Conservation (phyloP, 2,888 invertebrate genomes). For the Julus scanicus region DNA sequence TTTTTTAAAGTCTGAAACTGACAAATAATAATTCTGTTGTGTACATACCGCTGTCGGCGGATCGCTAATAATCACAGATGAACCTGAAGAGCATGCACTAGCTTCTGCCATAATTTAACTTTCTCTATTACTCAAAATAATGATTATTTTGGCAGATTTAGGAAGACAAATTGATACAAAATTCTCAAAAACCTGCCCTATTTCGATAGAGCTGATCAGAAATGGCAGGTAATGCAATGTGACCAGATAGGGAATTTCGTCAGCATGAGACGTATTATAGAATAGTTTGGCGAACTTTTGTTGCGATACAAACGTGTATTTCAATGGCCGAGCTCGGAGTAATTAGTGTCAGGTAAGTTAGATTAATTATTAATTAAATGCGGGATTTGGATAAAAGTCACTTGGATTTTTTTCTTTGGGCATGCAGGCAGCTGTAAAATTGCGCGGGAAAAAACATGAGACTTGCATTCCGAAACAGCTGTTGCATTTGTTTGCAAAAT, state of each 20-base stretch:
- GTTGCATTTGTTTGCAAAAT: background rate
- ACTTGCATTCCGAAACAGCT: background rate
- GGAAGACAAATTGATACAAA: background rate
- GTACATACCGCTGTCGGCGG: background rate
- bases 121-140: background rate
- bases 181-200: background rate
- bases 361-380: background rate
- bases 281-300: background rate
- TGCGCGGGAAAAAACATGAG: background rate
- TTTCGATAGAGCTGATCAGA: background rate
- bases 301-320: too few species aligned
- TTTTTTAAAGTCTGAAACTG: background rate
- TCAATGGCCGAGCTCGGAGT: too few species aligned
- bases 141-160: too few species aligned
- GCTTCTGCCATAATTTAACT: background rate
- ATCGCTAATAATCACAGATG: background rate
- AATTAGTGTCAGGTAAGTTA: background rate
- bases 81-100: background rate
- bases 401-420: background rate
- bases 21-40: background rate
- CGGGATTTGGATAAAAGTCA: background rate
- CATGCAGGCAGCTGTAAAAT: background rate
- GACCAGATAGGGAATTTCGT: background rate
- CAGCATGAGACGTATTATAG: background rate
- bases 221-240: background rate